Conservation (phyloP, 2,797 vertebrate species). For the Hippoglossus hippoglossus region DNA sequence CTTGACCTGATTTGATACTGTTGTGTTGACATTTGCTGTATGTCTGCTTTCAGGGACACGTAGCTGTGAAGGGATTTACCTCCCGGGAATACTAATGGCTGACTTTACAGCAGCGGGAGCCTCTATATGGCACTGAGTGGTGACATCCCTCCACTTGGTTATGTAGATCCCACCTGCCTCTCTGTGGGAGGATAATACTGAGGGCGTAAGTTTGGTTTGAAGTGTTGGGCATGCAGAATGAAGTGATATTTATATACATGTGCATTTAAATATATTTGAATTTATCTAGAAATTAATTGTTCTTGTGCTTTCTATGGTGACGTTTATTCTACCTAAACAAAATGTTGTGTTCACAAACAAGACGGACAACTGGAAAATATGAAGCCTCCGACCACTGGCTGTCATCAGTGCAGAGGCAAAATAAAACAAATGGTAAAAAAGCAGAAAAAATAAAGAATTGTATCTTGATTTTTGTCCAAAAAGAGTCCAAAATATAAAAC, state of each 20-base stretch:
- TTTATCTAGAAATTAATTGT: background rate
- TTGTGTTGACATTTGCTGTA: slow-evolving; percentile 67
- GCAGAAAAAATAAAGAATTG: too few relatives aligned
- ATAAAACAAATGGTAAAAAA: too few relatives aligned
- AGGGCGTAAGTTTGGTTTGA: background rate
- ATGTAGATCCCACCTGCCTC: slow-evolving; percentile 34
- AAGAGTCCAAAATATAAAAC: too few relatives aligned
- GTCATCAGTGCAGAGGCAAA: too few relatives aligned
- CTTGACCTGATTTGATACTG: slow-evolving; percentile 73
- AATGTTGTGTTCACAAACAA: background rate
- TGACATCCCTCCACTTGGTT: slow-evolving; percentile 26
- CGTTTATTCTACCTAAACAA: background rate
- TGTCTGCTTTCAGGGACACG: slow-evolving; percentile 54
- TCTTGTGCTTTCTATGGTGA: background rate
- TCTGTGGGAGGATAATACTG: background rate
- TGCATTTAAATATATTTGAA: background rate
- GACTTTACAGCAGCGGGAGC: slow-evolving; percentile 44
- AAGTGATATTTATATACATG: background rate
- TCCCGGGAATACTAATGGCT: slow-evolving; percentile 70
- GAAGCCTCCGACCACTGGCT: too few relatives aligned
- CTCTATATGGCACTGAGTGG: slow-evolving; percentile 20
- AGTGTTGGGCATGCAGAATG: background rate
- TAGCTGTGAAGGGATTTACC: slow-evolving; percentile 57
- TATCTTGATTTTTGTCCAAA: too few relatives aligned
- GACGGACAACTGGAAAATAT: background rate